Evolutionary conservation across 2,797 vertebrate species (phyloP), one percentile per base, ranked within the genome.

Genomic region (Arremon brunneinucha): DNA sequence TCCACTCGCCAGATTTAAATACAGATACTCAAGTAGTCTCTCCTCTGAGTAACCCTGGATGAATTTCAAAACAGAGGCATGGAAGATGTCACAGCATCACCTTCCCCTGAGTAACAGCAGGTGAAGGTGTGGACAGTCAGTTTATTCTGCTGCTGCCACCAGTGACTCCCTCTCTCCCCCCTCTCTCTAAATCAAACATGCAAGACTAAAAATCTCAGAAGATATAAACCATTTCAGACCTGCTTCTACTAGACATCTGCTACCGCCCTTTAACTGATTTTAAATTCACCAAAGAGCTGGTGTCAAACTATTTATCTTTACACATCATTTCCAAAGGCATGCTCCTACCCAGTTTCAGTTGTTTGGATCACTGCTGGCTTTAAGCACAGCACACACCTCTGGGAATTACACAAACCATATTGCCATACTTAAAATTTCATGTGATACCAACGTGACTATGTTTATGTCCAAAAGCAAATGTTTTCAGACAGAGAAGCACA

Each of bases 391-490:
- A 64, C 62, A 68, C 46, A 23, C 57, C 62, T 87, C 72, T 83
- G 95, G 90, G 95, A 96, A 89, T 95, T 89, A 76, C 75, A 49
- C 35, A 74, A 91, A 90, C 69, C 89, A 87, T 83, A 94, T 37
- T 83, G 46, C 56, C 46, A 27, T 53, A 39, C 53, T 94, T 88
- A 91, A 96, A 77, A 89, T 92, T 96, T 84, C 50, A 88, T 94
- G 81, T 70, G 88, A 84, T 87, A 82, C 56, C 75, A 76, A 50
- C 2, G 1, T 60, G 69, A 93, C 80, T 86, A 63, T 4, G 7
- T 76, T 90, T 79, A 55, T 70, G 70, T 86, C 79, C 87, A 94
- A 92, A 94, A 92, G 67, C 50, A 90, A 93, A 75, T 55, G 46
- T 81, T 93, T 90, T 92, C 74, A 93, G 79, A 78, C 46, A 49